Percentiles rank a stretch among this genome's conserved stretches.
These are phyloP conservation scores for Stenichneumon culpator DNA, from an alignment of 2,888 invertebrate species.

Conservation along the genomic window DNA sequence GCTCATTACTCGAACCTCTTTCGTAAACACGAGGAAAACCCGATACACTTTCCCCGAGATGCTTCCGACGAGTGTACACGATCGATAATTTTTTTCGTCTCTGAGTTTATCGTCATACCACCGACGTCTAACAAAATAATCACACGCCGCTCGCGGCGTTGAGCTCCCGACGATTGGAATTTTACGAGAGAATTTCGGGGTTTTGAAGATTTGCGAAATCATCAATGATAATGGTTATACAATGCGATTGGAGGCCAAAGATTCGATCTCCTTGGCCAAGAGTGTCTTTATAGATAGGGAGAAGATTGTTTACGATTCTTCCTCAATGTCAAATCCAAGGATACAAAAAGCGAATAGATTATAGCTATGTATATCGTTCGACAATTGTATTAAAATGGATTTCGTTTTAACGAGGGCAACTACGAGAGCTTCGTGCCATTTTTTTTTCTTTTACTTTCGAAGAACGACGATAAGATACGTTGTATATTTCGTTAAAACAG, in stretches of 20 bases:
- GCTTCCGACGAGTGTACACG: background rate
- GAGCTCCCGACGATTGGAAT: background rate
- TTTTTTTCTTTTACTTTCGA: conserved; percentile 1
- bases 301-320: conserved; percentile 3
- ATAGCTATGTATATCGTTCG: background rate
- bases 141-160: background rate
- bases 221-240: conserved; percentile 11
- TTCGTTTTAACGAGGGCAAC: background rate
- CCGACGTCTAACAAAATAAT: background rate
- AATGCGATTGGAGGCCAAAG: conserved; percentile 16
- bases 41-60: background rate
- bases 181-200: background rate
- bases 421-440: background rate
- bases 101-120: background rate
- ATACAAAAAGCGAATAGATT: background rate
- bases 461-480: background rate
- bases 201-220: conserved; percentile 8
- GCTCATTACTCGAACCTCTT: background rate
- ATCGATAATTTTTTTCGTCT: background rate
- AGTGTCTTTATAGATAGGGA: background rate
- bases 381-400: background rate
- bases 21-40: background rate
- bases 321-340: conserved; percentile 18
- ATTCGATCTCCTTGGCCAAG: conserved; percentile 34
- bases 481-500: conserved; percentile 59